Percentiles rank a stretch among this genome's conserved stretches.
These are phyloP conservation scores for Stichodactyla mertensii DNA, from an alignment of 64 coral and sea anemone species.

Conservation along the genomic window DNA sequence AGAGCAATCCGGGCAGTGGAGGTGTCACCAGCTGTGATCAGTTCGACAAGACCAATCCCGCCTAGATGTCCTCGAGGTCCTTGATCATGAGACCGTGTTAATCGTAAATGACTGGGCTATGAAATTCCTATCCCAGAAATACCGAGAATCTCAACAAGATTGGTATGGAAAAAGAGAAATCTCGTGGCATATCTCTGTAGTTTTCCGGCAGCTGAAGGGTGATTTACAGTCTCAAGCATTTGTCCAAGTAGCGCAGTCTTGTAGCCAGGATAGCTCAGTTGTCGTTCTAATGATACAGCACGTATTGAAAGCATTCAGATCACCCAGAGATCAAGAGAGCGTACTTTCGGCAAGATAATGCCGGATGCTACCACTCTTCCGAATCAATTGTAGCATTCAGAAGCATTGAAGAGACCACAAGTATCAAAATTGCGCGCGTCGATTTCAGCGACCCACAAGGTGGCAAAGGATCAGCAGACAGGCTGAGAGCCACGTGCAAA, in stretches of 20 bases:
- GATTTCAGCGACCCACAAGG: constrained; percentile 41
- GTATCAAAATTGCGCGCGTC: constrained; percentile 21
- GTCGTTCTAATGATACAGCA: constrained; percentile 12
- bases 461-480: constrained; percentile 16
- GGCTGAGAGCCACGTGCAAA: constrained; percentile 37
- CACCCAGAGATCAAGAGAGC: background rate
- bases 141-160: background rate
- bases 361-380: background rate
- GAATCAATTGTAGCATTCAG: background rate
- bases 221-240: constrained; percentile 8
- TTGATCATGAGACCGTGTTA: background rate
- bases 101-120: constrained; percentile 31
- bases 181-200: constrained; percentile 22
- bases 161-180: background rate
- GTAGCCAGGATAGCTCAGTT: constrained; percentile 2
- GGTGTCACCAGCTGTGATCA: constrained; percentile 19
- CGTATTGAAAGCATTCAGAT: background rate
- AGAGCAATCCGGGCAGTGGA: constrained; percentile 10
- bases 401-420: background rate
- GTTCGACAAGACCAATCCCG: constrained; percentile 13
- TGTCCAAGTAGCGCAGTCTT: background rate
- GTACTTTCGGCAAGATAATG: background rate
- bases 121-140: background rate
- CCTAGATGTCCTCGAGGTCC: background rate
- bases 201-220: background rate